These are phyloP conservation scores for Centrocercus urophasianus DNA, from an alignment of 2,113 vertebrate species.

Conservation along the genomic window DNA sequence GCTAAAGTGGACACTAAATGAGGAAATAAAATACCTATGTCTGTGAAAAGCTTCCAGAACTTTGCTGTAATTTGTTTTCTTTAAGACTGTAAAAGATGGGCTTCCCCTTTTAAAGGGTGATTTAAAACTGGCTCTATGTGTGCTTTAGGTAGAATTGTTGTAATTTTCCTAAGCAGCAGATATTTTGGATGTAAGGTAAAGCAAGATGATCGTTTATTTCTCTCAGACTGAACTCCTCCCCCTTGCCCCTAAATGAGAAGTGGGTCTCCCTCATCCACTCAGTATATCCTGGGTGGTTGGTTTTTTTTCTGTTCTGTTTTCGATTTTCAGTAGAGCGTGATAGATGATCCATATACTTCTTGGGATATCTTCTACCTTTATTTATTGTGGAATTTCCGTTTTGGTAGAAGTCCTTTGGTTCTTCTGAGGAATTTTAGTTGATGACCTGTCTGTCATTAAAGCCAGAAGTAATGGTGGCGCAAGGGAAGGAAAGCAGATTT, in stretches of 20 bases:
- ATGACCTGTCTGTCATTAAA: not conserved
- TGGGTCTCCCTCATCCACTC: not conserved
- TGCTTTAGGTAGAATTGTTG: not conserved
- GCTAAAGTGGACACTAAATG: slow-evolving; percentile 13
- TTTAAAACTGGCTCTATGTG: not conserved
- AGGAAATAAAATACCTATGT: slow-evolving; percentile 22
- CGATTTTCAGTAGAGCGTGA: not conserved
- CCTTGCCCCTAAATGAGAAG: not conserved
- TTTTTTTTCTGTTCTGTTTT: not conserved
- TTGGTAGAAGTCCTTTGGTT: not conserved
- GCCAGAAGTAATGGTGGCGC: not conserved
- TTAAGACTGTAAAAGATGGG: not conserved
- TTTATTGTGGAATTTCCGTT: not conserved
- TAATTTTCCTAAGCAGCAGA: not conserved
- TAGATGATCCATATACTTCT: not conserved
- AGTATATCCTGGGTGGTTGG: not conserved
- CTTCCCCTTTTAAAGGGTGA: not conserved
- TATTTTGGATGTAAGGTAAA: not conserved
- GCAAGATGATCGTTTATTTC: not conserved
- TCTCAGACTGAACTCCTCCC: not conserved
- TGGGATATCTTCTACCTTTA: not conserved
- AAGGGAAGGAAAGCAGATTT: not conserved
- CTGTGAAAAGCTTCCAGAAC: slow-evolving; percentile 16
- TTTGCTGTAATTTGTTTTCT: not conserved
- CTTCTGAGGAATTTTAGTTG: not conserved